Evolutionary conservation across 2,888 invertebrate genomes (phyloP), one percentile per base, ranked within the genome.

Genomic region (Achlya flavicornis): DNA sequence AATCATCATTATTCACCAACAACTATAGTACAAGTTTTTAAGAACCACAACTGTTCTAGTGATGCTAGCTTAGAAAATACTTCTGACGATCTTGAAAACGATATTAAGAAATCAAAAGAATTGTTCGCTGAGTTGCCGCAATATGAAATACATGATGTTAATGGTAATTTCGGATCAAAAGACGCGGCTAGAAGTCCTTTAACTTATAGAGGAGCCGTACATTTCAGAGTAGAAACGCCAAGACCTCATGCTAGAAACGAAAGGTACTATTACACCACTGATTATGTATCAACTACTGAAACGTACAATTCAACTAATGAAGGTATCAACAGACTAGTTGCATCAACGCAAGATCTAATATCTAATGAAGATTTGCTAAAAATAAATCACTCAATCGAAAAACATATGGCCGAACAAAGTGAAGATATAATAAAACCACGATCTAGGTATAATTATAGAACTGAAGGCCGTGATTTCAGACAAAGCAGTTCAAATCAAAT

Each of bases 311-410:
- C 77, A 32, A 81, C 80, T 43, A 73, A 88, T 70, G 81, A 88
- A 57, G 90, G 92, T 1, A 91, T 92, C 57, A 90, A 91, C 4
- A 94, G 89, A 74, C 83, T 95, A 57, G 94, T 95, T 14, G 94
- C 94, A 57, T 94, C 92, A 2, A 95, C 95, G 0, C 94, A 94
- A 78, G 94, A 95, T 80, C 84, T 96, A 11, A 94, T 96, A 66
- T 92, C 95, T 0, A 95, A 95, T 67, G 94, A 95, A 76, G 96
- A 96, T 81, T 91, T 96, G 10, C 74, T 96, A 11, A 94, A 94
- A 76, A 96, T 96, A 0, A 96, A 96, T 65, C 89, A 93, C 41
- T 91, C 93, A 0, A 88, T 84, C 10, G 93, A 93, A 75, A 88
- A 87, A 69, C 76, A 85, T 7, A 75, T 83, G 0, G 77, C 77